These are phyloP conservation scores for Tipula confusa DNA, from an alignment of 2,888 invertebrate species.

Conservation along the genomic window DNA sequence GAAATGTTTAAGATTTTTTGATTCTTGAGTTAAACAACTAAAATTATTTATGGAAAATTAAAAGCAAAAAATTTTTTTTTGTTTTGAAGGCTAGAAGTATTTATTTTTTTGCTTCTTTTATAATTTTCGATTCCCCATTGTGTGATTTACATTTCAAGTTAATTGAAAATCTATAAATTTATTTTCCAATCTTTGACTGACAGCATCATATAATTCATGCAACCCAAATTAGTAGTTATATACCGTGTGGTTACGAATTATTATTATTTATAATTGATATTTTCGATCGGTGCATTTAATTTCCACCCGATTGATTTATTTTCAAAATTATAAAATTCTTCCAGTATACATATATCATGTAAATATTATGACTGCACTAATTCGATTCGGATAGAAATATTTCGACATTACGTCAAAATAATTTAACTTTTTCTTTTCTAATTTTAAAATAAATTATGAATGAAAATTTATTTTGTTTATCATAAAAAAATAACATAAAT, in stretches of 20 bases:
- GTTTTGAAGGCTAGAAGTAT: background rate
- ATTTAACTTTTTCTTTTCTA: background rate
- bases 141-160: background rate
- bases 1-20: background rate
- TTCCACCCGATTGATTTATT: background rate
- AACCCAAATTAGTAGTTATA: background rate
- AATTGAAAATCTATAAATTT: background rate
- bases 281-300: background rate
- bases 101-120: background rate
- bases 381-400: background rate
- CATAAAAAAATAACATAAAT: no score
- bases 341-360: background rate
- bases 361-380: background rate
- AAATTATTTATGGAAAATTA: background rate
- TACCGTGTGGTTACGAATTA: background rate
- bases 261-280: background rate
- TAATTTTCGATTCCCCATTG: background rate
- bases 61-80: background rate
- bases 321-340: background rate
- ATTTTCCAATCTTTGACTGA: background rate
- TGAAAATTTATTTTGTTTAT: constrained; percentile 12
- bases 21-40: background rate
- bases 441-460: constrained; percentile 25
- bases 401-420: constrained; percentile 25
- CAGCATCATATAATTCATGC: background rate